Evolutionary conservation across 1,140 invertebrate genomes (phyloP), one percentile per base, ranked within the genome.

Genomic region (Hestina assimilis): DNA sequence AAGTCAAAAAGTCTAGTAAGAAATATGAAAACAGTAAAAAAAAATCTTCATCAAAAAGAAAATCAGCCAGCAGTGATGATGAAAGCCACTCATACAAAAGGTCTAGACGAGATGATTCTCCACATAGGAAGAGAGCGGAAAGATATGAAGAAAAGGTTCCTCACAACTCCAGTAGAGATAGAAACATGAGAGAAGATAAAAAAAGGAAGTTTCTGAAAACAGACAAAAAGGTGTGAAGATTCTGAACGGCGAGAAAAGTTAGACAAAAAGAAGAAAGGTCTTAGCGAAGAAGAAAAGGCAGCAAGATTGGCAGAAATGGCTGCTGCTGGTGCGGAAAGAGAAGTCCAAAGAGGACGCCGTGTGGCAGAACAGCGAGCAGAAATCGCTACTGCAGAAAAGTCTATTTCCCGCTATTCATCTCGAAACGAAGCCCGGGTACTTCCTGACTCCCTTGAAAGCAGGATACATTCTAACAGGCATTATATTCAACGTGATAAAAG

Each of bases 281-380:
- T 87, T 28, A 87, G 75, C 56, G 92, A 93, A 59, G 90, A 92
- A 61, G 96, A 97, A 77, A 94, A 93, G 61, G 92, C 96, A 72
- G 89, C 87, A 35, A 89, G 90, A 48, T 81, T 95, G 54, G 89
- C 90, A 41, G 95, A 96, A 88, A 98, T 98, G 96, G 93, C 95
- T 90, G 69, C 75, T 0, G 84, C 82, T 0, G 84, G 84, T 0
- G 63, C 64, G 0, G 74, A 80, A 50, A 65, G 83, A 0, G 84
- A 87, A 60, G 50, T 64, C 3, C 55, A 77, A 52, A 70, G 84
- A 8, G 74, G 70, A 0, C 42, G 55, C 0, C 78, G 82, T 14
- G 81, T 87, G 19, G 79, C 79, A 4, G 45, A 61, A 14, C 79
- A 84, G 47, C 52, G 76, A 11, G 63, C 53, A 29, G 77, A 76